These are phyloP conservation scores for Drosophila conformis DNA, from an alignment of 2,888 invertebrate species.

Conservation along the genomic window DNA sequence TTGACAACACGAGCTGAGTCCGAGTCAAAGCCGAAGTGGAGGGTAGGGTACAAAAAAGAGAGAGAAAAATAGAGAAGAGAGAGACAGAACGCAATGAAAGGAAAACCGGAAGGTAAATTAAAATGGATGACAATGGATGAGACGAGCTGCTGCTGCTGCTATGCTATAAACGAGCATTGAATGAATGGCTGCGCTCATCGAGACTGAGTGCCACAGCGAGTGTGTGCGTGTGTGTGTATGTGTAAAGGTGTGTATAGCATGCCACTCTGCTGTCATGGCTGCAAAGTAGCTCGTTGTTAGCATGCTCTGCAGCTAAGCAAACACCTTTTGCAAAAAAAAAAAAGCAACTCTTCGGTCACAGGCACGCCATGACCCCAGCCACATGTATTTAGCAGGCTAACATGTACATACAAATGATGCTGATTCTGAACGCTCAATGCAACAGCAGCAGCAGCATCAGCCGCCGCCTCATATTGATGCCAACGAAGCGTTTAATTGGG, in stretches of 20 bases:
- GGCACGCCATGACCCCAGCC: not conserved
- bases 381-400: not conserved
- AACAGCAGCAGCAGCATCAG: constrained; percentile 31
- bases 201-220: constrained; percentile 15
- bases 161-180: constrained; percentile 69
- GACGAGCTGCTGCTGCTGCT: constrained; percentile 31
- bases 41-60: constrained; percentile 8
- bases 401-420: constrained; percentile 14
- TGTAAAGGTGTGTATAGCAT: constrained; percentile 47
- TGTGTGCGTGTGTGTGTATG: constrained; percentile 22
- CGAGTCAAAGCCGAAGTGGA: constrained; percentile 1
- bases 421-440: constrained; percentile 63
- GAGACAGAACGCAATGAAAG: constrained; percentile 48
- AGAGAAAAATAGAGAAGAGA: not conserved
- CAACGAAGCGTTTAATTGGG: constrained; percentile 74
- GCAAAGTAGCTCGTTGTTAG: constrained; percentile 43
- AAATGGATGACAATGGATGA: constrained; percentile 78
- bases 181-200: constrained; percentile 56
- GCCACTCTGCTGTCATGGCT: constrained; percentile 51
- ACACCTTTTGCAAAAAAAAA: constrained; percentile 66
- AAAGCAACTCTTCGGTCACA: constrained; percentile 21
- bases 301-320: constrained; percentile 60
- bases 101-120: constrained; percentile 78
- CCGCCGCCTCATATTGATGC: constrained; percentile 33
- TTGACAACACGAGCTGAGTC: constrained; percentile 62